Base-by-base conservation (phyloP, 2,797 vertebrate species). In the Characodon lateralis region DNA sequence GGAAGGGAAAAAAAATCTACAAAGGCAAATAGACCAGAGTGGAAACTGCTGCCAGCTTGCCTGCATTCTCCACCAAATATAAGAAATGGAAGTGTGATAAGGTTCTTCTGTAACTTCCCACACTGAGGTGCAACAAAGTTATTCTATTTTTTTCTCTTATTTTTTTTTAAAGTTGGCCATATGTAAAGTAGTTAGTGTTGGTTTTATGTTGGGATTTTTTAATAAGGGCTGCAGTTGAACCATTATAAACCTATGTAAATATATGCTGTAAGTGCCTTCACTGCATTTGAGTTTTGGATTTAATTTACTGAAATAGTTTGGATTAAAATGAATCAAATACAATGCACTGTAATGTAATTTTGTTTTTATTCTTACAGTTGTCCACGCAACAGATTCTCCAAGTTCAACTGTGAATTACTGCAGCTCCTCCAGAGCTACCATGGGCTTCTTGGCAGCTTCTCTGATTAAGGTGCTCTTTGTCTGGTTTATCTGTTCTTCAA, bases 11-110 rank as follows among this genome's bases (percentile, higher is more conserved):
- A 78, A 83, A 81, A 89, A 82, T 91, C 89, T 89, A 92, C 91
- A 89, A 89, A 89, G 87, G 85, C 87, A 92, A 94, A 93, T 92
- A 91, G 89, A 91, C 89, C 91, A 88, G 85, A 92, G 89, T 83
- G 82, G 83, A 80, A 78, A 84, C 84, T 77, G 78, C 78, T 83
- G 90, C 85, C 82, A 89, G 88, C 84, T 78, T 77, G 80, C 87
- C 88, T 75, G 82, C 88, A 83, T 92, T 92, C 87, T 86, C 80
- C 39, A 55, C 77, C 43, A 63, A 77, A 87, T 92, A 90, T 91
- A 90, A 90, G 87, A 89, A 92, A 84, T 81, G 83, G 84, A 91
- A 87, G 84, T 85, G 86, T 5, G 84, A 92, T 92, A 89, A 91
- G 87, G 85, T 87, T 85, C 79, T 84, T 87, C 81, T 87, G 83